Evolutionary conservation across 2,888 invertebrate species (phyloP).

Genomic region (Cyaniris semiargus): DNA sequence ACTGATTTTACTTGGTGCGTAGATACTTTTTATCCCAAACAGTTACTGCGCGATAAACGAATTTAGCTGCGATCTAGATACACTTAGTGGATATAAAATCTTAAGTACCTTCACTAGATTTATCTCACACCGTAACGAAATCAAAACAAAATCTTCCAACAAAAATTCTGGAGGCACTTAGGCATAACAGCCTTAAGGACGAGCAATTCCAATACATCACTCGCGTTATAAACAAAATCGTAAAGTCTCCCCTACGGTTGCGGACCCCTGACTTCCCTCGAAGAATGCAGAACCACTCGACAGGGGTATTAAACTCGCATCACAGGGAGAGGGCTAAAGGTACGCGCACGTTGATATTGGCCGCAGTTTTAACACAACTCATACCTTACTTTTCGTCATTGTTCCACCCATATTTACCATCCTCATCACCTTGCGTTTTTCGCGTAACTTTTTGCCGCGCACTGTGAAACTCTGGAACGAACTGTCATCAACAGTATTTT

Average conservation of each 20-base stretch:
- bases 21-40: no score
- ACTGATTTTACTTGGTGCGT: no score
- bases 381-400: no score
- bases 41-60: no score
- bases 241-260: slow-evolving; percentile 44
- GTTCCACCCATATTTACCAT: no score
- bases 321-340: slow-evolving; percentile 51
- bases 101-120: no score
- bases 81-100: no score
- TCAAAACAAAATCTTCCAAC: neutral
- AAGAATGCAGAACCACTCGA: slow-evolving; percentile 69
- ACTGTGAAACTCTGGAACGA: no score
- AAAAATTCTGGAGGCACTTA: neutral
- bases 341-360: neutral
- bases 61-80: no score
- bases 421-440: no score
- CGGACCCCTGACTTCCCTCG: slow-evolving; percentile 49
- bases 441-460: no score
- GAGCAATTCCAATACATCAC: slow-evolving; percentile 25
- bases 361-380: neutral
- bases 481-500: no score
- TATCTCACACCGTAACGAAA: neutral
- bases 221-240: slow-evolving; percentile 46
- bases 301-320: slow-evolving; percentile 77
- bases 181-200: neutral